Evolutionary conservation across 2,797 vertebrate genomes (phyloP).

Genomic region (Ceryle rudis): DNA sequence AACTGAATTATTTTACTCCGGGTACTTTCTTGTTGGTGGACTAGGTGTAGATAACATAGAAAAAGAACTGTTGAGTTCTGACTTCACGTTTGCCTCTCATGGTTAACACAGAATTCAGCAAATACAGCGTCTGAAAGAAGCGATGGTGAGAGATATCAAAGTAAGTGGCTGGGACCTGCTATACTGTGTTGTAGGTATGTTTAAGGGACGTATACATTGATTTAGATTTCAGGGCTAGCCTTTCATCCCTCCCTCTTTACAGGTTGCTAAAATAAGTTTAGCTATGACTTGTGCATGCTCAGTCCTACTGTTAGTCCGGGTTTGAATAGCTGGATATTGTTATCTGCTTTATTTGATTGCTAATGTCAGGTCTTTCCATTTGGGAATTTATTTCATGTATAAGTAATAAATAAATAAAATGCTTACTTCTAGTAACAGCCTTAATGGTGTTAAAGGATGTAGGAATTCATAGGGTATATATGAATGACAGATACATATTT

Average conservation of each 20-base stretch:
- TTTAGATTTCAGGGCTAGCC: neutral
- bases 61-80: neutral
- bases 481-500: neutral
- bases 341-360: neutral
- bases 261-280: neutral
- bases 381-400: neutral
- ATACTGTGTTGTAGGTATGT: rapidly evolving
- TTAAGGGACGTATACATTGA: neutral
- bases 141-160: neutral
- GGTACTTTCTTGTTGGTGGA: neutral
- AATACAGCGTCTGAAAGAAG: neutral
- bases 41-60: neutral
- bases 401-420: too few relatives aligned
- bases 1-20: neutral
- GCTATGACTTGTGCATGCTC: neutral
- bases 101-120: neutral
- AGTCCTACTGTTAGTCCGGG: neutral
- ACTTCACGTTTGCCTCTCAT: neutral
- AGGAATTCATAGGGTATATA: neutral
- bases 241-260: neutral
- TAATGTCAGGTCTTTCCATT: neutral
- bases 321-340: neutral
- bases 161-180: neutral
- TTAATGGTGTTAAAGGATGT: neutral
- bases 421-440: neutral